Base-by-base conservation (phyloP, 2,113 vertebrate genomes). In the Rhadina sibilatrix region DNA sequence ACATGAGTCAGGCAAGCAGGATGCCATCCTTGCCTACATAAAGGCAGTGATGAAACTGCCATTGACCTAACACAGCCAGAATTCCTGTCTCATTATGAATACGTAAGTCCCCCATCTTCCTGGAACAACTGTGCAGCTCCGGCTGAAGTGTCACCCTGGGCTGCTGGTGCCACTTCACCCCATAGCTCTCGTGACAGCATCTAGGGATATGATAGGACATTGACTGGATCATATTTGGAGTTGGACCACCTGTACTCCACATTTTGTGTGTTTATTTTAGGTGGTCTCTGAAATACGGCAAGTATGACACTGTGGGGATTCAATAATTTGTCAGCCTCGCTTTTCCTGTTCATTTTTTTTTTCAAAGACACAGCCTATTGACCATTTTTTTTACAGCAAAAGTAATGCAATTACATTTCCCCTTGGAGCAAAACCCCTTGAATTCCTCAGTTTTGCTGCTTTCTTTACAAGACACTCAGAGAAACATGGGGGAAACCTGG, bases 131-230 rank as follows among this genome's bases (percentile, higher is more conserved):
- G 37, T 12, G 22, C 40, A 65, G 59, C 54, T 63, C 70, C 60
- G 87, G 84, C 44, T 74, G 54, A 56, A 44, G 54, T 30, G 31
- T 28, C 0, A 1, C 12, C 16, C 33, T 1, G 4, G 18, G 27
- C 30, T 82, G 28, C 21, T 1, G 0, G 1, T 3, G 3, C 60
- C 1, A 4, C 13, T 10, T 3, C 53, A 42, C 24, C 2, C 1
- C 60, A 83, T 33, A 59, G 61, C 42, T 71, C 56, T 66, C n/a
- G 47, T 0, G 5, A 18, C 53, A 56, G 60, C 50, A 31, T 24
- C 93, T 23, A 37, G 24, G 37, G 47, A 40, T 27, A 18, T 6
- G 13, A 42, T 11, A 71, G 35, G 12, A 50, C 30, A n/a, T 11
- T 5, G 4, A 64, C 35, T 9, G 13, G 27, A 37, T 79, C 22